These are phyloP conservation scores for Corticium candelabrum DNA, from an alignment of 37 sponge, comb jelly and placozoan species.

Conservation along the genomic window DNA sequence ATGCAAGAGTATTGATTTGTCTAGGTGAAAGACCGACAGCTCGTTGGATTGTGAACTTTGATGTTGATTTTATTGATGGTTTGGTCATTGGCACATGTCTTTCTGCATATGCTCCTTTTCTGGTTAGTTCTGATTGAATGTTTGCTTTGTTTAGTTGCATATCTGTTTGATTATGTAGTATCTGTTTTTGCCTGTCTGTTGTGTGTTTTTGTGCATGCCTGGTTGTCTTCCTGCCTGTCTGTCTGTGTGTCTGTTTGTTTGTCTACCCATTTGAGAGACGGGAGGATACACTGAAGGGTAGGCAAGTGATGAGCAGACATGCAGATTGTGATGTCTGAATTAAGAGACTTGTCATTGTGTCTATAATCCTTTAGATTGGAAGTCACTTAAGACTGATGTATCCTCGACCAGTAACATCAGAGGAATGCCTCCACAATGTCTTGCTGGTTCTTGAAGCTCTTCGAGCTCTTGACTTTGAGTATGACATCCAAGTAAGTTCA, in stretches of 20 bases:
- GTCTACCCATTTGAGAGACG: too few relatives aligned
- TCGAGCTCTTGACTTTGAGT: constrained; percentile 44
- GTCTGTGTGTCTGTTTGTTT: too few relatives aligned
- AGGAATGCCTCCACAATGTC: constrained; percentile 80
- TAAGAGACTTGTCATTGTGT: too few relatives aligned
- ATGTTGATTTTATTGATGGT: constrained; percentile 70
- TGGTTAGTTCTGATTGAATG: constrained; percentile 19
- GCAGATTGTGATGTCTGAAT: too few relatives aligned
- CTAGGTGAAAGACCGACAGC: constrained; percentile 17
- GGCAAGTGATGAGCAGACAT: too few relatives aligned
- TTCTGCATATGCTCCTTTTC: constrained; percentile 59
- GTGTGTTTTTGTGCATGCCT: too few relatives aligned
- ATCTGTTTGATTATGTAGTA: background rate
- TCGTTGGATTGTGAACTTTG: constrained; percentile 45
- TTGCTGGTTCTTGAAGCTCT: constrained; percentile 50
- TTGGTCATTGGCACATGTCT: constrained; percentile 55
- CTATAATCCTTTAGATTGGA: constrained; percentile 30
- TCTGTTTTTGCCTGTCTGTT: too few relatives aligned
- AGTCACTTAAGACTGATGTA: constrained; percentile 43
- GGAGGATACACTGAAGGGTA: too few relatives aligned
- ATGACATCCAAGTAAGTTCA: constrained; percentile 69
- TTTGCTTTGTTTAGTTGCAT: background rate
- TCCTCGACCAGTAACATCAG: constrained; percentile 37
- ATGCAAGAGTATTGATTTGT: constrained; percentile 1
- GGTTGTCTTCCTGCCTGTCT: too few relatives aligned